Evolutionary conservation across 2,888 invertebrate genomes (phyloP).

Genomic region (Polyommatus iphigenia): DNA sequence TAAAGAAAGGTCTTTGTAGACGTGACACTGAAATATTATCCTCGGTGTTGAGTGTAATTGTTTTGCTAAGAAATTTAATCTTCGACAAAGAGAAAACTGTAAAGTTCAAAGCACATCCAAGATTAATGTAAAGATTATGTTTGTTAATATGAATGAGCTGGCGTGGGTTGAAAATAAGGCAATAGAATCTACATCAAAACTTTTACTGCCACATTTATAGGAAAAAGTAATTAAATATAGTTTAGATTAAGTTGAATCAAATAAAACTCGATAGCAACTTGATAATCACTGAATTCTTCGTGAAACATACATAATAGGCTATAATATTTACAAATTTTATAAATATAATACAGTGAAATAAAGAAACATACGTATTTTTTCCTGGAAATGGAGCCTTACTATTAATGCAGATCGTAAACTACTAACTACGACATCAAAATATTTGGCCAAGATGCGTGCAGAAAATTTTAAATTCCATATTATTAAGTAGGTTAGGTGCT

Average conservation of each 20-base stretch:
- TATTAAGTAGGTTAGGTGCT: too few species aligned
- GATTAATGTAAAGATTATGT: neutral
- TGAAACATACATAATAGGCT: too few species aligned
- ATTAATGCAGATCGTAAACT: too few species aligned
- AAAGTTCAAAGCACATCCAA: neutral
- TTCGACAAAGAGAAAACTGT: conserved; percentile 8
- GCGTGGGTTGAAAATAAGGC: neutral
- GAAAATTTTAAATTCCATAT: too few species aligned
- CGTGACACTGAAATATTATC: conserved; percentile 31
- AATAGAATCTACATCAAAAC: neutral
- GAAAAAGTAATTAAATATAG: neutral
- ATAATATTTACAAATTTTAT: too few species aligned
- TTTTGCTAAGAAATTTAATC: conserved; percentile 31
- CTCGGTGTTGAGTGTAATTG: conserved; percentile 26
- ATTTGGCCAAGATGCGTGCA: too few species aligned
- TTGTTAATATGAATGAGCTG: neutral
- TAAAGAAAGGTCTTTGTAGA: conserved; percentile 27
- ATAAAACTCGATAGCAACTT: neutral
- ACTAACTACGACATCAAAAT: too few species aligned
- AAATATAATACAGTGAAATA: too few species aligned
- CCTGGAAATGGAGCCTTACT: too few species aligned
- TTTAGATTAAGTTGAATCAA: neutral
- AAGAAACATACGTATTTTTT: too few species aligned
- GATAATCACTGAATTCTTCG: neutral
- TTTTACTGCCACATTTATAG: neutral